Base-by-base conservation (phyloP, 2,113 vertebrate species). In the Ariopsis seemanni region DNA sequence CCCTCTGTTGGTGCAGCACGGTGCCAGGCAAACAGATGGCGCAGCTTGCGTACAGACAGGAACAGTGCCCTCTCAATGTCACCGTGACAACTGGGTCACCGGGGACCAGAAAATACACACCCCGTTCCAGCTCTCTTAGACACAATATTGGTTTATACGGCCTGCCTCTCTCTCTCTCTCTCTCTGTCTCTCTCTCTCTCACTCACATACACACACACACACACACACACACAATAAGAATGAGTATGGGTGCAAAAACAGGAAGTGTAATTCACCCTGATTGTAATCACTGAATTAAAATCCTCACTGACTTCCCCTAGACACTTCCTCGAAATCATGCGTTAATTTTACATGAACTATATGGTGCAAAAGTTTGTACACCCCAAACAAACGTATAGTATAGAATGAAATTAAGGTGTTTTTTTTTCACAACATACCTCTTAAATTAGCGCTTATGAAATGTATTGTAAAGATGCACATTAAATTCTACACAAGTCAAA, bases 21-120 rank as follows among this genome's bases (percentile, higher is more conserved):
- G 89, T 7, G 88, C 93, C 89, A 52, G 84, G 87, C 83, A 65
- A 91, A 86, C 94, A 94, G 92, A 95, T 90, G 92, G 94, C 89
- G 53, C 89, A 87, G 91, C 77, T 20, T 82, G 90, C 62, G 60
- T 87, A 57, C 74, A 79, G 77, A 82, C 90, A 89, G 86, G 71
- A 74, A 79, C 82, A 93, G 91, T 88, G 87, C 82, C 34, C 48
- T 92, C 88, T 93, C 93, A 93, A 92, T 92, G 92, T 88, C 72
- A 72, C 83, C 75, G 69, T 85, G 87, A 80, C 88, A 87, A 90
- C 89, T 84, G 55, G 87, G 87, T 55, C 86, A 85, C 63, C 69
- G 58, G 62, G 85, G 85, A 27, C 71, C 62, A 85, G 74, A 86
- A 75, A 84, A 84, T 71, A 86, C 42, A 62, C 65, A 90, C 85